Base-by-base conservation (phyloP, 2,797 vertebrate genomes). In the Falco novaeseelandiae region DNA sequence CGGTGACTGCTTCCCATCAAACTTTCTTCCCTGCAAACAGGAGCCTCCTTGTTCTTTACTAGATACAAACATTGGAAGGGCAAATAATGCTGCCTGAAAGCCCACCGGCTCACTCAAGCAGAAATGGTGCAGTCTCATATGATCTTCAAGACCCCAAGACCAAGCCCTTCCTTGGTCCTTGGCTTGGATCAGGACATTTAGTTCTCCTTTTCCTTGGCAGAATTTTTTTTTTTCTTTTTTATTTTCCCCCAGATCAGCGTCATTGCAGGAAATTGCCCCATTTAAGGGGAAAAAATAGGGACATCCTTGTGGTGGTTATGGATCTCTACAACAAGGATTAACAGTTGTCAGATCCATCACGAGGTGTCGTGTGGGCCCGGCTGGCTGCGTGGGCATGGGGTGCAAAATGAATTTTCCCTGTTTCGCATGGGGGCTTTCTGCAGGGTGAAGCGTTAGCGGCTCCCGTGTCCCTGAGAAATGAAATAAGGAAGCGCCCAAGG, bases 1-100 rank as follows among this genome's bases (percentile, higher is more conserved):
- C 85, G 27, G 79, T 9, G 8, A 13, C 87, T 38, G 88, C 90
- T 87, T 95, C 95, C 78, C 81, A n/a, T 76, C 89, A 81, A 82
- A 36, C 69, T 55, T 58, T 19, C 83, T 54, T 91, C 84, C 92
- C 82, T 13, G 22, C 10, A 73, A 90, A 46, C 63, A 71, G 86
- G 18, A 89, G 17, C 58, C 52, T 65, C 89, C 49, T 73, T 69
- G 17, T 51, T n/a, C 89, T 66, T 49, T 29, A 12, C 34, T 20
- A 34, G 84, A 8, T 26, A 4, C 30, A 63, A 80, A 36, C 30
- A 5, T 3, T 4, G 26, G n/a, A n/a, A 19, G 57, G 16, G 48
- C 40, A n/a, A 78, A 51, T 8, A 32, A 59, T 0, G 4, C 14
- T 49, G 78, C 87, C 52, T 5, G 3, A 70, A 54, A 72, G 14